phyloP scores from a whole-genome alignment of 2,888 invertebrate species.

The Protodeltote pygarga region DNA sequence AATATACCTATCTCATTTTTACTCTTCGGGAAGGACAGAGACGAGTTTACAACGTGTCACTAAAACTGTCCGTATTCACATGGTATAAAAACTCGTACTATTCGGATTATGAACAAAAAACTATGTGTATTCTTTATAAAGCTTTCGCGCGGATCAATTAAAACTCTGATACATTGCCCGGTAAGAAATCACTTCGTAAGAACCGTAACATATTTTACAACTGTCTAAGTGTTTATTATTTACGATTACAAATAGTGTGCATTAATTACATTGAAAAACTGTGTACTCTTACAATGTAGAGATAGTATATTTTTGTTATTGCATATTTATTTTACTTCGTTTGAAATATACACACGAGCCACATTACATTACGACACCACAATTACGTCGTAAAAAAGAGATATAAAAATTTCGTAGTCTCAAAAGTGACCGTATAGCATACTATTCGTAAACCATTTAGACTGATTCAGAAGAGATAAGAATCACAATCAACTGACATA shows the following conservation, averaged over 20 bases:
- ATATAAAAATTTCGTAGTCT: conserved; percentile 45
- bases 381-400: conserved; percentile 45
- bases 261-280: conserved; percentile 78
- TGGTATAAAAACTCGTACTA: no score
- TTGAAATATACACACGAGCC: conserved; percentile 36
- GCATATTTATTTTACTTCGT: conserved; percentile 44
- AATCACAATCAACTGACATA: conserved; percentile 26
- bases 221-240: conserved; percentile 64
- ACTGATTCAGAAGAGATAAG: conserved; percentile 19
- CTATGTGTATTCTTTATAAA: conserved; percentile 11
- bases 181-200: conserved; percentile 43
- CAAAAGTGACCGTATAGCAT: conserved; percentile 28
- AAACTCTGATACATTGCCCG: conserved; percentile 33
- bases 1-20: no score
- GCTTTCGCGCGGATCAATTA: conserved; percentile 15
- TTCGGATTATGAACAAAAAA: conserved; percentile 20
- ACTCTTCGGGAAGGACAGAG: no score
- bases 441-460: conserved; percentile 11
- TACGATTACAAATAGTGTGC: conserved; percentile 80
- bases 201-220: conserved; percentile 63
- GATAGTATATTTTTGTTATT: conserved; percentile 60
- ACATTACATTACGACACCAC: conserved; percentile 38
- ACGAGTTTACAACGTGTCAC: no score
- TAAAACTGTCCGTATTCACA: no score
- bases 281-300: conserved; percentile 63